Evolutionary conservation across 1,140 invertebrate genomes (phyloP).

Genomic region (Drosophila varians): DNA sequence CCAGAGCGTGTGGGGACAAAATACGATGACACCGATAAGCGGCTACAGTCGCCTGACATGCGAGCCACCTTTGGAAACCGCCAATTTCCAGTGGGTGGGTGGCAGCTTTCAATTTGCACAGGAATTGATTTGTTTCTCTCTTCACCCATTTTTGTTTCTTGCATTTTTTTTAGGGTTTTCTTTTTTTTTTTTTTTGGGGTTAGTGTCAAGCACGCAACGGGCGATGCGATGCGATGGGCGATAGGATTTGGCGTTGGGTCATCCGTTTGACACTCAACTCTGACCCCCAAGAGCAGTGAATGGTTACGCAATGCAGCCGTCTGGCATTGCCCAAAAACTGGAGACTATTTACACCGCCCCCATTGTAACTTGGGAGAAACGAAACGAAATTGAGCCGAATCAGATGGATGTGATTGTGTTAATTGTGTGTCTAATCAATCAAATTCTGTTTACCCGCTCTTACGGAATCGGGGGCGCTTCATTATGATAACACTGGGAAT

Average conservation of each 20-base stretch:
- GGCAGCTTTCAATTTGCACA: slow-evolving; percentile 57
- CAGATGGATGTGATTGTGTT: slow-evolving; percentile 56
- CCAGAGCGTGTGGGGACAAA: slow-evolving; percentile 43
- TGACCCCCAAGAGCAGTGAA: slow-evolving; percentile 35
- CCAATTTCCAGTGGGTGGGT: neutral
- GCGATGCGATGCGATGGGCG: slow-evolving; percentile 2
- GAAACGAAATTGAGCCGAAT: slow-evolving; percentile 11
- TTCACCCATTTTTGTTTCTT: neutral
- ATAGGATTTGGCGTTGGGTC: slow-evolving; percentile 33
- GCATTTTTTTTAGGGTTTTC: neutral
- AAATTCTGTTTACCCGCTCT: slow-evolving; percentile 45
- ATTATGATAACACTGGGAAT: slow-evolving; percentile 73
- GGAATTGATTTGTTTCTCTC: slow-evolving; percentile 57
- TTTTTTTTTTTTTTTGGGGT: too few relatives aligned
- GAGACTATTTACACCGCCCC: slow-evolving; percentile 5
- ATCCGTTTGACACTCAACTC: slow-evolving; percentile 9
- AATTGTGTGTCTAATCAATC: slow-evolving; percentile 80
- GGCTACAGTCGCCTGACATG: slow-evolving; percentile 48
- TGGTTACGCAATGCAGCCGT: neutral
- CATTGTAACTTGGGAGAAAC: neutral
- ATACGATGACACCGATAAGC: slow-evolving; percentile 68
- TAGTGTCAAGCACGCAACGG: slow-evolving; percentile 53
- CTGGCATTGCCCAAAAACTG: neutral
- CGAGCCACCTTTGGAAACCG: slow-evolving; percentile 14
- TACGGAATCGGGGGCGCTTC: slow-evolving; percentile 50